These are phyloP conservation scores for Craseonycteris thonglongyai DNA, from an alignment of 2,113 vertebrate species.

Conservation along the genomic window DNA sequence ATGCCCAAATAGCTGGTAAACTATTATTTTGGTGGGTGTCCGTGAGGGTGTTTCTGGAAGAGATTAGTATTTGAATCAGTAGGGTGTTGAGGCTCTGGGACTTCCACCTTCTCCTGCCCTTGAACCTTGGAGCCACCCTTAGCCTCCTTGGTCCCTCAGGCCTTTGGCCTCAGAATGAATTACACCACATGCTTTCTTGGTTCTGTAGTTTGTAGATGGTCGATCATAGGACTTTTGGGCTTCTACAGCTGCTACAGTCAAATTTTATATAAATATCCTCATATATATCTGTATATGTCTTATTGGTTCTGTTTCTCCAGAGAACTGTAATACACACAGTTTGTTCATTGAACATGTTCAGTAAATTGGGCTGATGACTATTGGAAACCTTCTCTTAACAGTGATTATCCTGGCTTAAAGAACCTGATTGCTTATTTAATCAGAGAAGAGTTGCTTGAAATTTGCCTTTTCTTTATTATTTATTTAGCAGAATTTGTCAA, in stretches of 20 bases:
- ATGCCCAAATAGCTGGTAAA: not conserved
- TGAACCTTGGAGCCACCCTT: not conserved
- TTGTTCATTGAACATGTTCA: not conserved
- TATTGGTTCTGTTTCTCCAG: not conserved
- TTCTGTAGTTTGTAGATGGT: not conserved
- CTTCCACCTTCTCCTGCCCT: no score
- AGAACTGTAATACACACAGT: not conserved
- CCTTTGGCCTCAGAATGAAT: not conserved
- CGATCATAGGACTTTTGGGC: not conserved
- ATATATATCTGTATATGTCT: not conserved
- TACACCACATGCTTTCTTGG: not conserved
- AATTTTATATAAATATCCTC: not conserved
- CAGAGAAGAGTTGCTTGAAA: not conserved
- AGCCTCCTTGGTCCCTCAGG: fast-evolving
- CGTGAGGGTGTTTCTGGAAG: no score
- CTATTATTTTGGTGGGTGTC: not conserved
- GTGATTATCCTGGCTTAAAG: not conserved
- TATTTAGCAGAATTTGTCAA: not conserved
- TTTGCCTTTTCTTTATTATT: not conserved
- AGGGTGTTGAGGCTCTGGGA: not conserved
- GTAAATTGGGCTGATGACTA: not conserved
- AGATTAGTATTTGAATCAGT: not conserved
- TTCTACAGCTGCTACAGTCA: not conserved
- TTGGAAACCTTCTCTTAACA: not conserved
- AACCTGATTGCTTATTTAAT: not conserved